A percentile compares a stretch with the other conserved stretches of the same genome.
Conservation (phyloP, 1,140 invertebrate genomes). For the Drosophila azteca region DNA sequence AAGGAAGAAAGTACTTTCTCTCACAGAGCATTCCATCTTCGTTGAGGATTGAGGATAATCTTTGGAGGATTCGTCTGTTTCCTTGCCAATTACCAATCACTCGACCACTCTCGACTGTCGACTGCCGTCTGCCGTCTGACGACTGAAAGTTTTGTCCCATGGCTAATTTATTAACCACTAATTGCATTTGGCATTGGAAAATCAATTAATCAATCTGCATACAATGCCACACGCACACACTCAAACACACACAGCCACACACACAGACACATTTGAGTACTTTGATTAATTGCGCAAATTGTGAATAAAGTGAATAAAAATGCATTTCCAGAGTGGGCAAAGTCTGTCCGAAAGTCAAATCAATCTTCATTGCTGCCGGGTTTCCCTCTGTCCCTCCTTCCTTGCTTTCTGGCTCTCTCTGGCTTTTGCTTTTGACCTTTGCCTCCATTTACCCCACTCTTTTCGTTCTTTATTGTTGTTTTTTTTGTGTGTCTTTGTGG, state of each 20-base stretch:
- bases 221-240: slow-evolving; percentile 26
- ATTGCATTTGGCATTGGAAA: slow-evolving; percentile 67
- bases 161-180: slow-evolving; percentile 70
- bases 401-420: slow-evolving; percentile 25
- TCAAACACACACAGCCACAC: slow-evolving; percentile 13
- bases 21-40: slow-evolving; percentile 22
- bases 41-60: not conserved
- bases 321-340: slow-evolving; percentile 65
- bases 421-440: not conserved
- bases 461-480: not conserved
- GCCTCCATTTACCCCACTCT: not conserved
- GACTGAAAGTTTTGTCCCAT: slow-evolving; percentile 29
- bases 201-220: slow-evolving; percentile 64
- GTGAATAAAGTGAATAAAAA: slow-evolving; percentile 29
- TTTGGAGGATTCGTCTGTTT: too few species aligned
- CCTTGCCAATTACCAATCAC: slow-evolving; percentile 5
- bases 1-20: not conserved
- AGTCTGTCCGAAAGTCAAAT: slow-evolving; percentile 63
- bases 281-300: slow-evolving; percentile 68
- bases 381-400: slow-evolving; percentile 53
- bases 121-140: slow-evolving; percentile 7
- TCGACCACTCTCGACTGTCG: slow-evolving; percentile 3
- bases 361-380: slow-evolving; percentile 65
- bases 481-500: not conserved
- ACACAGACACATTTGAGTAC: slow-evolving; percentile 38